Evolutionary conservation across 2,113 vertebrate species (phyloP).

Genomic region (Parotia lawesii): DNA sequence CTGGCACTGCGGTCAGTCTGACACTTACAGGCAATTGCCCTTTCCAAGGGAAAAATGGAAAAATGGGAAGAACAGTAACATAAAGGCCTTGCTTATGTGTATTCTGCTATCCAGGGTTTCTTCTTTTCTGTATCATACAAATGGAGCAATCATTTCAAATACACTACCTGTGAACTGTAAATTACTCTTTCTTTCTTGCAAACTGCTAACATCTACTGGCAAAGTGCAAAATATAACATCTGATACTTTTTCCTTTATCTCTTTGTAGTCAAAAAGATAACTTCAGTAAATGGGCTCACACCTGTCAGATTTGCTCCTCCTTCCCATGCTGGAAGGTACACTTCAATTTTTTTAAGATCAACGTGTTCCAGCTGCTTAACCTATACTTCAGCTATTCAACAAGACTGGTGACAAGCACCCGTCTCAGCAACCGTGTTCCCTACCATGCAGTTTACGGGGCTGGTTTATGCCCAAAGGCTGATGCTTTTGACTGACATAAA

Average conservation of each 20-base stretch:
- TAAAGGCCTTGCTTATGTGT: neutral
- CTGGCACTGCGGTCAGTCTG: neutral
- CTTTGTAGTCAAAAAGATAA: neutral
- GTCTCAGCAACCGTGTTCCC: neutral
- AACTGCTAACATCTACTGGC: neutral
- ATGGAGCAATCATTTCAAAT: neutral
- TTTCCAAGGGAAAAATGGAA: neutral
- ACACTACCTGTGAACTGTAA: neutral
- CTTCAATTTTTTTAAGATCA: neutral
- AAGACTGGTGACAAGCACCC: neutral
- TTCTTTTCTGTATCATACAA: neutral
- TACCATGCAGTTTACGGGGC: neutral
- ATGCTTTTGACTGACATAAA: neutral
- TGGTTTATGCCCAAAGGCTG: slow-evolving; percentile 3
- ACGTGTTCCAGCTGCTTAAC: neutral
- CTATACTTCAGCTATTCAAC: neutral
- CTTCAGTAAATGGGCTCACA: neutral
- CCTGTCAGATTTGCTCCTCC: neutral
- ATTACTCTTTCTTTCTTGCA: neutral
- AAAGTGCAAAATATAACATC: neutral
- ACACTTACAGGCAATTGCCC: neutral
- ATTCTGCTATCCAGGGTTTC: neutral
- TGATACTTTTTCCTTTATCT: neutral
- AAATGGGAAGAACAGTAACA: neutral
- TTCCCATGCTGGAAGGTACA: neutral